Evolutionary conservation across 2,113 vertebrate genomes (phyloP).

Genomic region (Solea solea): DNA sequence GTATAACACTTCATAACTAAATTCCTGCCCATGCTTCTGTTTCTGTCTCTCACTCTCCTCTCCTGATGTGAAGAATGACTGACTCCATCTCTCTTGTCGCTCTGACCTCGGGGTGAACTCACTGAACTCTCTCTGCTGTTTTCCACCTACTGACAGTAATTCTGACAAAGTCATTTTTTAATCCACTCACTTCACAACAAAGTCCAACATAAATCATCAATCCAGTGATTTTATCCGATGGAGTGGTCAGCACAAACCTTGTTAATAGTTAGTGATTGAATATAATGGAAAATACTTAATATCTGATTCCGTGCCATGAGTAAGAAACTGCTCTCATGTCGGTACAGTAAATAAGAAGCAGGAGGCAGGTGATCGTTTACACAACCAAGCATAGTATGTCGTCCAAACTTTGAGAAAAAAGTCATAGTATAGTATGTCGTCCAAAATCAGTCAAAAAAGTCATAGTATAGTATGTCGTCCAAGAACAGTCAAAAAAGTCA

Average conservation of each 20-base stretch:
- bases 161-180: neutral
- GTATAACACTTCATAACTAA: too few species aligned
- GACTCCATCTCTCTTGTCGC: slow-evolving; percentile 31
- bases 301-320: neutral
- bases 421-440: too few species aligned
- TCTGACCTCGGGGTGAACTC: slow-evolving; percentile 61
- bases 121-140: slow-evolving; percentile 3
- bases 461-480: too few species aligned
- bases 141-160: neutral
- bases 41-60: slow-evolving; percentile 4
- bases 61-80: slow-evolving; percentile 23
- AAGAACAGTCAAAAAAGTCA: too few species aligned
- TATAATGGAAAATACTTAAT: neutral
- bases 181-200: neutral
- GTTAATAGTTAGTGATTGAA: too few species aligned
- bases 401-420: too few species aligned
- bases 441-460: too few species aligned
- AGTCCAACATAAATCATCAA: neutral
- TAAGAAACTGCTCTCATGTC: neutral
- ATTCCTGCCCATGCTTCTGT: neutral
- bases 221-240: neutral
- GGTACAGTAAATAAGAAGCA: neutral
- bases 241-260: neutral
- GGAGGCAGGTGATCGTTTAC: too few species aligned
- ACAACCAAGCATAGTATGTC: too few species aligned